A percentile compares a stretch with the other conserved stretches of the same genome.
Evolutionary conservation across 2,113 vertebrate genomes (phyloP).

Genomic region (Apistogramma diplotaenia): DNA sequence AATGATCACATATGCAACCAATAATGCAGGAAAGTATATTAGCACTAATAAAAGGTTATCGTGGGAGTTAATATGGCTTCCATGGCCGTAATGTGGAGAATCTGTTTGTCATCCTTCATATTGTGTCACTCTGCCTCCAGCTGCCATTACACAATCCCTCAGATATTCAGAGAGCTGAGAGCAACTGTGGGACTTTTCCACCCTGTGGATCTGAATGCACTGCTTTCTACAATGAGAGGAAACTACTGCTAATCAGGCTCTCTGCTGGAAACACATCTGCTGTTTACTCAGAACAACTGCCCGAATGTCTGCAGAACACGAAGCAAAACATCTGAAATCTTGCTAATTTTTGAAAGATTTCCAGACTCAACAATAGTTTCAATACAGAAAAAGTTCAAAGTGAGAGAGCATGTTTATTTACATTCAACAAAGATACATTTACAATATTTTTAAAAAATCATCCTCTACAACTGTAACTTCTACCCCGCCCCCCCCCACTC

Average conservation of each 20-base stretch:
- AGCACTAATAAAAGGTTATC: not conserved
- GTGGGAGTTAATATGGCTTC: not conserved
- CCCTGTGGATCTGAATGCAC: not conserved
- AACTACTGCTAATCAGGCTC: slow-evolving; percentile 3
- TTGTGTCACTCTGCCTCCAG: slow-evolving; percentile 41
- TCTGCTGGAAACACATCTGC: slow-evolving; percentile 33
- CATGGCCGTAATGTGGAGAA: not conserved
- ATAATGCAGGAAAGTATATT: not conserved
- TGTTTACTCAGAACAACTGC: not conserved
- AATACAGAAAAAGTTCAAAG: too few relatives aligned
- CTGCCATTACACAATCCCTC: slow-evolving; percentile 55
- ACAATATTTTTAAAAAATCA: too few relatives aligned
- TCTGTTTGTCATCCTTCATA: slow-evolving; percentile 13
- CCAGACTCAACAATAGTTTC: too few relatives aligned
- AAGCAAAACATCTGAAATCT: too few relatives aligned
- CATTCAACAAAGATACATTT: too few relatives aligned
- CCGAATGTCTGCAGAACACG: not conserved
- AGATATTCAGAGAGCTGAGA: slow-evolving; percentile 43
- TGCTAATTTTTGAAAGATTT: too few relatives aligned
- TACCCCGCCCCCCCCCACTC: too few relatives aligned
- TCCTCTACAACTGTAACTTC: too few relatives aligned
- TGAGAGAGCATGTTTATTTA: too few relatives aligned
- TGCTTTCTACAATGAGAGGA: slow-evolving; percentile 51
- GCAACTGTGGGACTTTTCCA: slow-evolving; percentile 1
- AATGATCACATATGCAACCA: not conserved